Base-by-base conservation (phyloP, 2,888 invertebrate species). In the Eudemis profundana region DNA sequence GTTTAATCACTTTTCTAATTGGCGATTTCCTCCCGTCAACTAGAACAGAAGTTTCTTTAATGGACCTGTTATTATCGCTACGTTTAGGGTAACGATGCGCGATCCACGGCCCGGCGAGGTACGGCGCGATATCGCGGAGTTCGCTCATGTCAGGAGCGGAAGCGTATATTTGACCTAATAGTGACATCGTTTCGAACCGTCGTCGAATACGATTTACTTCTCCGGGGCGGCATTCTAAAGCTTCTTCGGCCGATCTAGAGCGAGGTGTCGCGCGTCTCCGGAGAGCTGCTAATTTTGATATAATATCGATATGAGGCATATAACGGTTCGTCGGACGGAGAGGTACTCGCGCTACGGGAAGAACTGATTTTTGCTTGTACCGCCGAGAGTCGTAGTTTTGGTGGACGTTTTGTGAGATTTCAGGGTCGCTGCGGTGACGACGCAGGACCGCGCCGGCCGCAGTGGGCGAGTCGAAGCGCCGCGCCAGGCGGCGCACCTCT, bases 271-370 rank as follows among this genome's bases (percentile, higher is more conserved):
- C 84, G 40, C 92, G 86, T 70, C 87, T 86, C 50, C 93, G 92
- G 33, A 96, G 85, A 0, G 94, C 93, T 0, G 97, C 97, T 61
- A 96, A 94, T 87, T 97, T 97, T 74, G 97, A 97, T 74, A 97
- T 97, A n/a, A 97, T 95, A 75, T 97, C 97, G 71, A 97, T 97
- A 77, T 96, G 97, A 0, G 97, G 97, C 97, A 97, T 97, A 70
- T 95, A 95, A 12, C 96, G 93, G 78, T 96, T 95, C 61, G 94
- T 94, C 0, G 94, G 90, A 36, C 94, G 92, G 33, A 96, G 86
- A 0, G 95, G 94, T 36, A 93, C 87, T 40, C 93, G 90, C 7
- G 94, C 94, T 54, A 96, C 94, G 0, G 96, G 96, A 0, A 95
- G 94, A 65, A 90, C 84, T n/a, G 91, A 70, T 76, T 74, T 86